Conservation (phyloP, 2,797 vertebrate species). For the Harpagifer antarcticus region DNA sequence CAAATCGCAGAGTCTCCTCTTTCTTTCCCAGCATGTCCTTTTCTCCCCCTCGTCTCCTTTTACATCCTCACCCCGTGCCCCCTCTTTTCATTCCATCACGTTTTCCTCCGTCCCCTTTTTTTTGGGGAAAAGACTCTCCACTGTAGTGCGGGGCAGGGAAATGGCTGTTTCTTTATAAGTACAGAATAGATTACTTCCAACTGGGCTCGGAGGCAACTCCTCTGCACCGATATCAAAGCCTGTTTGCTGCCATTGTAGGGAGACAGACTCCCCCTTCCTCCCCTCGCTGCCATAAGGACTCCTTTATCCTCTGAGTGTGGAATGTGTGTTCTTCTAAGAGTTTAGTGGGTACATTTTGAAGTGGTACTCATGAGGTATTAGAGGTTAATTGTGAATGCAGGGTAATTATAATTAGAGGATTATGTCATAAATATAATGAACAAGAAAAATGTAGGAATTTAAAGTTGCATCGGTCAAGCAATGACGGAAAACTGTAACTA, state of each 20-base stretch:
- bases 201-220: slow-evolving; percentile 59
- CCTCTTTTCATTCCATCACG: slow-evolving; percentile 70
- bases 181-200: slow-evolving; percentile 72
- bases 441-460: neutral
- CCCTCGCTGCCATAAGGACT: slow-evolving; percentile 61
- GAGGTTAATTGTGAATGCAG: slow-evolving; percentile 33
- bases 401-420: slow-evolving; percentile 47
- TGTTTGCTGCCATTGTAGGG: slow-evolving; percentile 66
- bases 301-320: slow-evolving; percentile 61
- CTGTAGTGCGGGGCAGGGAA: slow-evolving; percentile 59
- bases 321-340: slow-evolving; percentile 16
- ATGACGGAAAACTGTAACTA: neutral
- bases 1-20: slow-evolving; percentile 20
- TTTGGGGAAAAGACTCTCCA: slow-evolving; percentile 50
- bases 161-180: slow-evolving; percentile 62
- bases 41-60: slow-evolving; percentile 52
- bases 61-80: slow-evolving; percentile 49
- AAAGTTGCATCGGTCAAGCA: slow-evolving; percentile 4
- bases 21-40: slow-evolving; percentile 48
- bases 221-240: slow-evolving; percentile 72
- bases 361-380: slow-evolving; percentile 45
- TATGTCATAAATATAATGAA: slow-evolving; percentile 28
- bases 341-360: slow-evolving; percentile 36
- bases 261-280: slow-evolving; percentile 42
- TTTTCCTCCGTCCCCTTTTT: slow-evolving; percentile 5